phyloP scores from a whole-genome alignment of 2,797 vertebrate species.

The Ciconia nigra region DNA sequence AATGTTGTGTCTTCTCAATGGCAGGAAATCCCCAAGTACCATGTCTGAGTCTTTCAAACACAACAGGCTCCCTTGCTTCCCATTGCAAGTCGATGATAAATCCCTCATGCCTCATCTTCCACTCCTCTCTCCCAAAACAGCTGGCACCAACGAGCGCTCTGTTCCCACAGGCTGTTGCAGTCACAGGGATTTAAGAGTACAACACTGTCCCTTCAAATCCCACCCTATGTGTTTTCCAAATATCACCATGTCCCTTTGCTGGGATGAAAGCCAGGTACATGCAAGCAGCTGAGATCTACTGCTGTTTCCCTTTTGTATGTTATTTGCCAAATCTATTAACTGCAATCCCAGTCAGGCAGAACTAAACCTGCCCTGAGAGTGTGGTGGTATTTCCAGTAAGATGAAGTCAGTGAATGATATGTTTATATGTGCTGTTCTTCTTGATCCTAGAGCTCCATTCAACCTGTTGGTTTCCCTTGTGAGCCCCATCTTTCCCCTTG shows the following conservation, averaged over 20 bases:
- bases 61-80: neutral
- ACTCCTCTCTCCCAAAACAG: neutral
- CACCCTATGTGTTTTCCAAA: neutral
- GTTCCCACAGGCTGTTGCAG: neutral
- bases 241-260: neutral
- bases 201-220: neutral
- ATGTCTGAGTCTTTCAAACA: neutral
- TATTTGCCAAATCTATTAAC: conserved; percentile 62
- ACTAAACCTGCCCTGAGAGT: neutral
- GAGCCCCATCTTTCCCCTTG: neutral
- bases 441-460: neutral
- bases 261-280: conserved; percentile 33
- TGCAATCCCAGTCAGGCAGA: neutral
- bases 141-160: neutral
- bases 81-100: neutral
- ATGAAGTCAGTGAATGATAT: neutral
- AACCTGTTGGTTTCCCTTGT: neutral
- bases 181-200: neutral
- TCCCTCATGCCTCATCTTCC: neutral
- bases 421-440: neutral
- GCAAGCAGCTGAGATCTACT: conserved; percentile 15
- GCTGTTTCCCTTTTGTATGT: conserved; percentile 8
- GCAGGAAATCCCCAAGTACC: neutral
- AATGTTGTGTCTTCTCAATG: neutral
- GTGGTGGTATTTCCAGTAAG: neutral